These are phyloP conservation scores for Platysternon megacephalum DNA, from an alignment of 2,113 vertebrate species.

Conservation along the genomic window DNA sequence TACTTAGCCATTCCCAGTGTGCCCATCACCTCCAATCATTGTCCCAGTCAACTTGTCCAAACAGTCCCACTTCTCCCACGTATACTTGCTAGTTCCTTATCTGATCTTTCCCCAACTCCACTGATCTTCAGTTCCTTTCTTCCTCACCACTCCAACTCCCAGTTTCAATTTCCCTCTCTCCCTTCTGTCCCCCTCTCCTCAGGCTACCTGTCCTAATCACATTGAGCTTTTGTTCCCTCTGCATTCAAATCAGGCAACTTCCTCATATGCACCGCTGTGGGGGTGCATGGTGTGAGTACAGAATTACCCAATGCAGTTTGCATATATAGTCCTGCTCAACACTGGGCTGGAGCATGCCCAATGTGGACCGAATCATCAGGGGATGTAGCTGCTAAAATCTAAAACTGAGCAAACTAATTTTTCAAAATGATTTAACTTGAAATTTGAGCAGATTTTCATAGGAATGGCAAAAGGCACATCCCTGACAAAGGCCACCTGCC, in stretches of 20 bases:
- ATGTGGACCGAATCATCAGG: background rate
- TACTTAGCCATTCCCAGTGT: background rate
- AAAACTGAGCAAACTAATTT: background rate
- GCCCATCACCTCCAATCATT: background rate
- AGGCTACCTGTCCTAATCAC: background rate
- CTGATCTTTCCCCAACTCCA: background rate
- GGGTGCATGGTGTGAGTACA: fast-evolving
- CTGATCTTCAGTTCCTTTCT: background rate
- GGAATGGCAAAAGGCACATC: background rate
- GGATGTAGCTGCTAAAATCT: background rate
- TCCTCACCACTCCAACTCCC: background rate
- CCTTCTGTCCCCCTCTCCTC: no score
- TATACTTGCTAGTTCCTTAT: no score
- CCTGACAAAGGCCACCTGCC: background rate
- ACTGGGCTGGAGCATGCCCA: background rate
- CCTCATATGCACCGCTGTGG: background rate
- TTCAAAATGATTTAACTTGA: background rate
- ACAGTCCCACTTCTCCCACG: no score
- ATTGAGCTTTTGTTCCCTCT: background rate
- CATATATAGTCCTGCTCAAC: background rate
- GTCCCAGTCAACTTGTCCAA: background rate
- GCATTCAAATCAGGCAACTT: background rate
- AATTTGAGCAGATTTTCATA: background rate
- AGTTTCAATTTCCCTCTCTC: background rate
- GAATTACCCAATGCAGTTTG: background rate